A percentile compares a stretch with the other conserved stretches of the same genome.
phyloP scores from a whole-genome alignment of 2,888 invertebrate genomes.

The Drosophila ezoana region DNA sequence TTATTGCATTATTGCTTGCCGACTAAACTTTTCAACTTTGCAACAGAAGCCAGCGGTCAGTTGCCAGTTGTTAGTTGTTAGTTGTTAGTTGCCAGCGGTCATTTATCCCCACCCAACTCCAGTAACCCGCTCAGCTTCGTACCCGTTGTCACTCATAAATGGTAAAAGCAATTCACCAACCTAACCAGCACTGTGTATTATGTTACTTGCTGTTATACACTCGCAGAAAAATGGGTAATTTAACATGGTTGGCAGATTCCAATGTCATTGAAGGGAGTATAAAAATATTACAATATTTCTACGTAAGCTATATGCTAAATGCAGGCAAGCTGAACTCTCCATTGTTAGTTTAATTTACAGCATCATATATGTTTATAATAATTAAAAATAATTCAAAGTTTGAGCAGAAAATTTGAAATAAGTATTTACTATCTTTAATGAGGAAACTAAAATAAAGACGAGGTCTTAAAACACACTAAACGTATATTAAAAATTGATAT shows the following conservation, averaged over 20 bases:
- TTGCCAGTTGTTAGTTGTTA: slow-evolving; percentile 1
- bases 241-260: not conserved
- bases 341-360: too few relatives aligned
- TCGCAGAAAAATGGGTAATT: slow-evolving; percentile 15
- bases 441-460: too few relatives aligned
- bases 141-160: slow-evolving; percentile 54
- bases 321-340: too few relatives aligned
- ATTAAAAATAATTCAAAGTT: too few relatives aligned
- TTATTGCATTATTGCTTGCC: slow-evolving; percentile 60
- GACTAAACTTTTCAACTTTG: slow-evolving; percentile 53
- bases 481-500: too few relatives aligned
- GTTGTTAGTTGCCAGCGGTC: slow-evolving; percentile 11
- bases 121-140: slow-evolving; percentile 2
- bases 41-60: slow-evolving; percentile 31
- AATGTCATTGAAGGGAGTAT: not conserved
- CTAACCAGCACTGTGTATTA: slow-evolving; percentile 12
- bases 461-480: too few relatives aligned
- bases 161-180: slow-evolving; percentile 26
- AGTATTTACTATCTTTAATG: too few relatives aligned
- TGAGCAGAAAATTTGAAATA: too few relatives aligned
- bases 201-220: not conserved
- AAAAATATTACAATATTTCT: not conserved
- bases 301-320: not conserved
- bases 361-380: too few relatives aligned
- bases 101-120: slow-evolving; percentile 17